Base-by-base conservation (phyloP, 64 coral and sea anemone species). In the Montipora efflorescens region DNA sequence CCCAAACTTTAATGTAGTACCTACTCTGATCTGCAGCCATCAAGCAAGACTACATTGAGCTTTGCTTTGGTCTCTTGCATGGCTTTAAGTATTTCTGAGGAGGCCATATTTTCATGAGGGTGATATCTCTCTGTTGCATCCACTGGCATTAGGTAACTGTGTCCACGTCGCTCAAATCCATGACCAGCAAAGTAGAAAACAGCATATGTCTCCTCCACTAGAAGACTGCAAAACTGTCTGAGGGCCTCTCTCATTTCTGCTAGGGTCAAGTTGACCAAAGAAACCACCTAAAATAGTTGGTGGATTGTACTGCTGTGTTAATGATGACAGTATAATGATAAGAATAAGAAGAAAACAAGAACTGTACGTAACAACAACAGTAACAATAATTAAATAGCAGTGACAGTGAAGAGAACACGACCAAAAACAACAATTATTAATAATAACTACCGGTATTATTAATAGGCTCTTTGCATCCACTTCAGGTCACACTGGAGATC, bases 1-100 rank as follows among this genome's bases (percentile, higher is more conserved):
- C 16, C 12, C 48, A 78, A 13, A 13, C 49, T 47, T 19, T 67
- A 21, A 50, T 10, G 53, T 68, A 11, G 11, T 19, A 78, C 28
- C 49, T 96, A 98, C 97, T 89, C 95, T 20, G 95, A 94, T 92
- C 98, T 94, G 87, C 98, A 99, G 92, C 98, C 94, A n/a, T 99
- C 98, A 16, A 99, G 79, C 47, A 99, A 64, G 11, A 99, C 80
- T 59, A 99, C 90, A 72, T 96, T 96, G 2, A 99, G 79, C 59
- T 96, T 94, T 21, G 95, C 95, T 8, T 99, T 76, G 13, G 87
- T 96, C 20, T 89, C 89, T 73, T 96, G 92, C 95, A 99, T 94
- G 10, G 89, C 78, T 28, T 89, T 84, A 3, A 99, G 75, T 2
- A 99, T 95, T 21, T 88, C 77, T 43, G 78, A 88, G 0, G 98